Conservation (phyloP, 1,140 invertebrate genomes). For the Phortica variegata region DNA sequence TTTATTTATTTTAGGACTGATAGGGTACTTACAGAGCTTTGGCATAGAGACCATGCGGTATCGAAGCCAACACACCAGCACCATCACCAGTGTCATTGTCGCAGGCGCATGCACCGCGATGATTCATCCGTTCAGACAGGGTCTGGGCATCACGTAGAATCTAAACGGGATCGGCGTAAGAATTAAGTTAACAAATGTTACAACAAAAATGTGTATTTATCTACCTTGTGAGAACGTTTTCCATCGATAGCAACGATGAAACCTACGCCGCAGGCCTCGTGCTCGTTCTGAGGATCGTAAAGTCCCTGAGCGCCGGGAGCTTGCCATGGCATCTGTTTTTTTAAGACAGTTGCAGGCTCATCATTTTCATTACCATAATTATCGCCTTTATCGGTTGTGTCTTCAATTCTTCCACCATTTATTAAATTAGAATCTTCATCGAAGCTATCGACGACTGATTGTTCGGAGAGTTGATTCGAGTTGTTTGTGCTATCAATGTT, state of each 20-base stretch:
- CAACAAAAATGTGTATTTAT: conserved; percentile 13
- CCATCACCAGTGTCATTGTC: conserved; percentile 99
- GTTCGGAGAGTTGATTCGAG: conserved; percentile 13
- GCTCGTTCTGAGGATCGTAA: conserved; percentile 91
- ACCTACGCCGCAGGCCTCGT: conserved; percentile 97
- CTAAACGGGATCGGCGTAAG: conserved; percentile 59
- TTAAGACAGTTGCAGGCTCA: conserved; percentile 23
- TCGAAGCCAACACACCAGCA: conserved; percentile 92
- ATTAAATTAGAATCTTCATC: conserved; percentile 29
- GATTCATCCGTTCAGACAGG: conserved; percentile 95
- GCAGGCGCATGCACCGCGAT: conserved; percentile 96
- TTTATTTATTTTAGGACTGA: conserved; percentile 1
- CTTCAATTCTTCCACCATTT: conserved; percentile 31
- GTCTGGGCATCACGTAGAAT: conserved; percentile 92
- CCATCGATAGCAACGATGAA: conserved; percentile 99
- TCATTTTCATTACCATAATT: conserved; percentile 15
- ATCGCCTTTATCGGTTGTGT: conserved; percentile 13
- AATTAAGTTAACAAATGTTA: background rate
- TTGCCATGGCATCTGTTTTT: conserved; percentile 63
- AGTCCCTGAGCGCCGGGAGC: conserved; percentile 75
- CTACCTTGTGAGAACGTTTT: conserved; percentile 85
- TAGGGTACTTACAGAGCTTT: conserved; percentile 72
- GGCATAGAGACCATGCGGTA: conserved; percentile 91
- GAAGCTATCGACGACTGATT: background rate
- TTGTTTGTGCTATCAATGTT: conserved; percentile 21